Percentiles rank a stretch among this genome's conserved stretches.
Evolutionary conservation across 2,797 vertebrate species (phyloP).

Genomic region (Dipus sagitta): DNA sequence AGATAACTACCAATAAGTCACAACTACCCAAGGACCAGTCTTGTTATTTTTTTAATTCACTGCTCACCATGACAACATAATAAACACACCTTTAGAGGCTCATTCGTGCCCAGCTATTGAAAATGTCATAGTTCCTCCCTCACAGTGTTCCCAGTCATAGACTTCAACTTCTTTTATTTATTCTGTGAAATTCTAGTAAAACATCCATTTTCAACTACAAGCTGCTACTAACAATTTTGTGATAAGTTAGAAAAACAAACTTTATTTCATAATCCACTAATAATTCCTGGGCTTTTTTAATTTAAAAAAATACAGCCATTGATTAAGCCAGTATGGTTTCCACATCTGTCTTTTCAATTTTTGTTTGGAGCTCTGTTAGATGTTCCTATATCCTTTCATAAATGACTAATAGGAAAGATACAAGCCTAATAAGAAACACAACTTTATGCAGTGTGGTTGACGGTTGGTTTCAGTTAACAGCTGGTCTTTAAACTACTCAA

Average conservation of each 20-base stretch:
- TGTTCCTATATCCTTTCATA: slow-evolving; percentile 94
- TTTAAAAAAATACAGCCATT: slow-evolving; percentile 69
- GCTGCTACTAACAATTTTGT: slow-evolving; percentile 51
- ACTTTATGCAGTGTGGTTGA: slow-evolving; percentile 84
- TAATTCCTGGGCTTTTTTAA: slow-evolving; percentile 81
- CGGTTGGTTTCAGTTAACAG: slow-evolving; percentile 89
- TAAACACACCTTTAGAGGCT: slow-evolving; percentile 85
- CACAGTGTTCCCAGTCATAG: slow-evolving; percentile 81
- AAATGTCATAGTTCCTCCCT: slow-evolving; percentile 84
- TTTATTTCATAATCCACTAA: slow-evolving; percentile 82
- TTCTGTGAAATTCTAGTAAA: slow-evolving; percentile 83
- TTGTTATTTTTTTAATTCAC: slow-evolving; percentile 86
- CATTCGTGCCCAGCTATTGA: slow-evolving; percentile 79
- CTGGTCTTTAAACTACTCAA: slow-evolving; percentile 89
- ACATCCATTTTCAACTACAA: slow-evolving; percentile 79
- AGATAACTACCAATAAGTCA: slow-evolving; percentile 87
- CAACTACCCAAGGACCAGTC: slow-evolving; percentile 83
- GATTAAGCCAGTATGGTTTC: slow-evolving; percentile 87
- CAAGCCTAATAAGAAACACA: slow-evolving; percentile 89
- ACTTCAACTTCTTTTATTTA: slow-evolving; percentile 78
- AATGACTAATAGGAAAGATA: slow-evolving; percentile 96
- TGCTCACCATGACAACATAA: slow-evolving; percentile 87
- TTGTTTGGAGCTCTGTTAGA: slow-evolving; percentile 92
- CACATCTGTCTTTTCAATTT: slow-evolving; percentile 95
- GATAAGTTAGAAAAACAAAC: slow-evolving; percentile 63